A percentile compares a stretch with the other conserved stretches of the same genome.
Conservation (phyloP, 1,140 invertebrate species). For the Pachypeltis micranthus region DNA sequence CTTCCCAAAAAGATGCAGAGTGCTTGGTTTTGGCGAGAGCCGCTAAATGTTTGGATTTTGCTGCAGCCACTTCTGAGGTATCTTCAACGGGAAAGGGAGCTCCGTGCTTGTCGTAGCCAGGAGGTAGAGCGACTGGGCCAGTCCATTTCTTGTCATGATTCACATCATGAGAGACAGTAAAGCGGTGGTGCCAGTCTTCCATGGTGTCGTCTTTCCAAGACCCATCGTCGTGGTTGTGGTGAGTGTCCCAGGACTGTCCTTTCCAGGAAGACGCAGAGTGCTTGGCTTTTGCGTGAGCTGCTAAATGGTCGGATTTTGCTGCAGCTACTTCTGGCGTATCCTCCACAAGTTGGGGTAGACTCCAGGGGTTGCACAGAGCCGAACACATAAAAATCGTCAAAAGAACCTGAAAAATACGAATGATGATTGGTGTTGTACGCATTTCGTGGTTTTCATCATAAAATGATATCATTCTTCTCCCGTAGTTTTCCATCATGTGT, state of each 20-base stretch:
- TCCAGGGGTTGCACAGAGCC: not conserved
- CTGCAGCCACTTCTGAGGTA: constrained; percentile 21
- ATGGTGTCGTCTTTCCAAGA: constrained; percentile 14
- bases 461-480: too few relatives aligned
- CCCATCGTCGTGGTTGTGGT: not conserved
- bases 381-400: too few relatives aligned
- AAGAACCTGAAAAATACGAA: too few relatives aligned
- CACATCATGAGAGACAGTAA: too few relatives aligned
- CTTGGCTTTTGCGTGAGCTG: constrained; percentile 14
- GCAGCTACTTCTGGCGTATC: constrained; percentile 21
- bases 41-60: constrained; percentile 24
- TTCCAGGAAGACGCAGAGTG: not conserved
- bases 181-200: too few relatives aligned
- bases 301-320: constrained; percentile 24
- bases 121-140: too few relatives aligned
- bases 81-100: too few relatives aligned
- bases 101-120: too few relatives aligned
- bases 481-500: too few relatives aligned
- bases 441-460: too few relatives aligned
- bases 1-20: constrained; percentile 24
- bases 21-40: constrained; percentile 11
- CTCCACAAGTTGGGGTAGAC: constrained; percentile 15
- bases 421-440: too few relatives aligned
- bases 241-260: not conserved
- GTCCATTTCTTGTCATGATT: too few relatives aligned